These are phyloP conservation scores for Indicator maculatus DNA, from an alignment of 2,113 vertebrate genomes.

Conservation along the genomic window DNA sequence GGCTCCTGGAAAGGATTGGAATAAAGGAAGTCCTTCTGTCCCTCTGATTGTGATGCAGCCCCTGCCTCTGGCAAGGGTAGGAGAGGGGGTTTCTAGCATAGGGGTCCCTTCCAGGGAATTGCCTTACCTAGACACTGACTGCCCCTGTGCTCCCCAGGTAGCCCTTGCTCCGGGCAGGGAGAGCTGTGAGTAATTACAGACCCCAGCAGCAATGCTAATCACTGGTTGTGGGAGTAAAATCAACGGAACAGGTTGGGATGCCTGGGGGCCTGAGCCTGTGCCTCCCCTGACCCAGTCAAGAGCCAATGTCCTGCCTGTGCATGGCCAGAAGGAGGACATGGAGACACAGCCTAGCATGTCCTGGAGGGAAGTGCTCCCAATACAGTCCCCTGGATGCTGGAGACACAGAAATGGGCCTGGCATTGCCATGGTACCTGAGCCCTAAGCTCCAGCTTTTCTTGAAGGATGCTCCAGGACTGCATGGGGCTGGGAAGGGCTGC, in stretches of 20 bases:
- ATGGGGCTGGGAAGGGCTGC: neutral
- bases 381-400: neutral
- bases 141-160: neutral
- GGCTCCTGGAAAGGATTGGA: neutral
- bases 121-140: neutral
- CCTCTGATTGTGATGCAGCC: rapidly evolving
- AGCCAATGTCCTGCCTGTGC: rapidly evolving
- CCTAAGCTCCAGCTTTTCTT: neutral
- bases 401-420: neutral
- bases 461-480: neutral
- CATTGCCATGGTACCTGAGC: neutral
- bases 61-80: neutral
- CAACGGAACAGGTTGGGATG: neutral
- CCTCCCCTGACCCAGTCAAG: neutral
- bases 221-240: neutral
- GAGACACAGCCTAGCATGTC: neutral
- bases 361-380: neutral
- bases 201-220: neutral
- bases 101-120: neutral
- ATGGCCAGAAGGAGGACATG: neutral
- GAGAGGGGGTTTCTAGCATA: neutral
- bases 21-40: neutral
- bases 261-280: neutral
- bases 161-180: neutral
- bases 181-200: neutral